Conservation (phyloP, 2,888 invertebrate genomes). For the Drosophila buzzatii region DNA sequence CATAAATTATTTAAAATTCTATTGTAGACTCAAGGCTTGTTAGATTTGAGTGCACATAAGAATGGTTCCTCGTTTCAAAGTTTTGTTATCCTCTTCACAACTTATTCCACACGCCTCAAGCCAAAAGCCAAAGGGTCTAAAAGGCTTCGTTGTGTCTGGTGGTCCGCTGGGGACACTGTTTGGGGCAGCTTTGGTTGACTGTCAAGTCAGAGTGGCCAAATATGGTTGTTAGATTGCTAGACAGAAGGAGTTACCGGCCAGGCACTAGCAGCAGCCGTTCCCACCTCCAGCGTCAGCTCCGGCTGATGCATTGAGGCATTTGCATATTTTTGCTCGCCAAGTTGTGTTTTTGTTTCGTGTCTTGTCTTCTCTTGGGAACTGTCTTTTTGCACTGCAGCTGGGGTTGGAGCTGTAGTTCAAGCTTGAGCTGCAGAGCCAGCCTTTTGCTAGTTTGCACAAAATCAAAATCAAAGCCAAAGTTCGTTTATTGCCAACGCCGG, state of each 20-base stretch:
- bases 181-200: constrained; percentile 70
- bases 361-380: constrained; percentile 71
- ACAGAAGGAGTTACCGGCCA: constrained; percentile 35
- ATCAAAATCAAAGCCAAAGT: constrained; percentile 70
- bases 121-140: constrained; percentile 25
- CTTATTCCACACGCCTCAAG: constrained; percentile 1
- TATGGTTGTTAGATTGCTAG: constrained; percentile 76
- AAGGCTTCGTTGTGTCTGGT: constrained; percentile 39
- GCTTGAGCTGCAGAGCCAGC: constrained; percentile 19
- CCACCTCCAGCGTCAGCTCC: constrained; percentile 9
- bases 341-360: constrained; percentile 57
- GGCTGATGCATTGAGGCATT: constrained; percentile 37
- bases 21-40: not conserved
- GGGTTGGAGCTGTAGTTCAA: constrained; percentile 7
- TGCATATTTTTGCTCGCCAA: constrained; percentile 61
- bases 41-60: constrained; percentile 1
- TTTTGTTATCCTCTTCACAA: constrained; percentile 38
- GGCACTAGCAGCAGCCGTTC: constrained; percentile 4
- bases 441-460: constrained; percentile 60
- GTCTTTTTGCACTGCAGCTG: constrained; percentile 63
- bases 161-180: constrained; percentile 37
- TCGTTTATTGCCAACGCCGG: constrained; percentile 61
- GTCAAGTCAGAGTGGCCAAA: constrained; percentile 77
- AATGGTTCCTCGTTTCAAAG: constrained; percentile 8
- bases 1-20: not conserved